phyloP scores from a whole-genome alignment of 1,140 invertebrate genomes.

The Piezodorus guildinii region DNA sequence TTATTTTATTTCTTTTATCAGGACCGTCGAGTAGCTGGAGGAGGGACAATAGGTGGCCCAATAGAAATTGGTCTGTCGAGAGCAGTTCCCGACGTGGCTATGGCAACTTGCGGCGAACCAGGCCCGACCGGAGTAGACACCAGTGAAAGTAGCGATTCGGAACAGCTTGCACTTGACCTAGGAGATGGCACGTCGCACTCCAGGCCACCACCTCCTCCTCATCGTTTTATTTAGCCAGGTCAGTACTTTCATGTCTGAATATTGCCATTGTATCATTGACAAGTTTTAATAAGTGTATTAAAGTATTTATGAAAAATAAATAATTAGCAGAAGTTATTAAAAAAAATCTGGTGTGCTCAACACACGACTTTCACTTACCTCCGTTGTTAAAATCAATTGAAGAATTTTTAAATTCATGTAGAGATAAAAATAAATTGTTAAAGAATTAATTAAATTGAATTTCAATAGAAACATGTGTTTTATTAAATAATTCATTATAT shows the following conservation, averaged over 20 bases:
- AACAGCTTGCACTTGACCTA: conserved; percentile 23
- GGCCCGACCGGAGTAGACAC: conserved; percentile 2
- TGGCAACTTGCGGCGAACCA: conserved; percentile 66
- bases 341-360: no score
- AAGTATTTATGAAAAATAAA: no score
- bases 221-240: conserved; percentile 28
- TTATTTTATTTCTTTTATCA: not conserved
- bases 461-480: no score
- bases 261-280: not conserved
- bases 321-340: no score
- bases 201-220: conserved; percentile 28
- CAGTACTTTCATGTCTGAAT: not conserved
- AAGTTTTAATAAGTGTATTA: no score
- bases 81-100: conserved; percentile 79
- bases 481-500: no score
- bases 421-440: no score
- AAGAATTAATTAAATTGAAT: no score
- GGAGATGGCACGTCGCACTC: conserved; percentile 21
- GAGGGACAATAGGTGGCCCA: not conserved
- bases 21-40: not conserved
- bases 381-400: no score
- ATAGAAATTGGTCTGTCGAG: conserved; percentile 58
- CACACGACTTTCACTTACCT: no score
- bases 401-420: no score
- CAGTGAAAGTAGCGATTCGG: conserved; percentile 3